Evolutionary conservation across 1,140 invertebrate genomes (phyloP).

Genomic region (Odontomachus brunneus): DNA sequence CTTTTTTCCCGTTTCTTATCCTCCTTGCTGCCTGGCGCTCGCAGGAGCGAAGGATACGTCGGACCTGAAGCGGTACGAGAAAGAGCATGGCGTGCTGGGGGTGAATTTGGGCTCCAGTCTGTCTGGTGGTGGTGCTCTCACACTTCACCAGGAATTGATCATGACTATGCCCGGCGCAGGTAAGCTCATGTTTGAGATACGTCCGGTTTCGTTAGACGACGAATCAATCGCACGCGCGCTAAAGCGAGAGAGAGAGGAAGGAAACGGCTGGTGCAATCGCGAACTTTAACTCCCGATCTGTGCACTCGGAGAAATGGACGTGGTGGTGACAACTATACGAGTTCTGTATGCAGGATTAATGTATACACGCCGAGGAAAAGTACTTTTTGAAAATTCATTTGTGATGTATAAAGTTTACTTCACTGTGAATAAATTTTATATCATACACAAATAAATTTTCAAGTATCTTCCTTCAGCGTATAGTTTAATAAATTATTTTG

Average conservation of each 20-base stretch:
- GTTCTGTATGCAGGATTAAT: too few relatives aligned
- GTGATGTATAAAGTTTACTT: too few relatives aligned
- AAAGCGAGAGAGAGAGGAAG: too few relatives aligned
- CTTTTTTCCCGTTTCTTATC: conserved; percentile 43
- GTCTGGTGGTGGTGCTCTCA: conserved; percentile 81
- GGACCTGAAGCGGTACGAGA: conserved; percentile 84
- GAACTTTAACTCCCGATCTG: too few relatives aligned
- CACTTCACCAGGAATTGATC: conserved; percentile 84
- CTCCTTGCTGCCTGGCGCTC: conserved; percentile 25
- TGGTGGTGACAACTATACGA: too few relatives aligned
- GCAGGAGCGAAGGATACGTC: conserved; percentile 83
- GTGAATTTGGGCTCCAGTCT: conserved; percentile 83
- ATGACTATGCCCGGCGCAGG: conserved; percentile 83
- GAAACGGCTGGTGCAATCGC: not conserved
- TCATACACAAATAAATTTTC: too few relatives aligned
- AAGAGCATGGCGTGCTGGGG: conserved; percentile 84
- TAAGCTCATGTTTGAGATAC: conserved; percentile 56
- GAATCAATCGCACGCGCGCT: not conserved
- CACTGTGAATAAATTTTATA: too few relatives aligned
- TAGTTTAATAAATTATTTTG: too few relatives aligned
- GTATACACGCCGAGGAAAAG: too few relatives aligned
- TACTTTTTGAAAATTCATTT: too few relatives aligned
- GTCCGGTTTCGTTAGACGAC: not conserved
- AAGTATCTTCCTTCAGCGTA: too few relatives aligned
- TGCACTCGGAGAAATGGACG: too few relatives aligned